Evolutionary conservation across 2,797 vertebrate species (phyloP).

Genomic region (Hozukius guyotensis): DNA sequence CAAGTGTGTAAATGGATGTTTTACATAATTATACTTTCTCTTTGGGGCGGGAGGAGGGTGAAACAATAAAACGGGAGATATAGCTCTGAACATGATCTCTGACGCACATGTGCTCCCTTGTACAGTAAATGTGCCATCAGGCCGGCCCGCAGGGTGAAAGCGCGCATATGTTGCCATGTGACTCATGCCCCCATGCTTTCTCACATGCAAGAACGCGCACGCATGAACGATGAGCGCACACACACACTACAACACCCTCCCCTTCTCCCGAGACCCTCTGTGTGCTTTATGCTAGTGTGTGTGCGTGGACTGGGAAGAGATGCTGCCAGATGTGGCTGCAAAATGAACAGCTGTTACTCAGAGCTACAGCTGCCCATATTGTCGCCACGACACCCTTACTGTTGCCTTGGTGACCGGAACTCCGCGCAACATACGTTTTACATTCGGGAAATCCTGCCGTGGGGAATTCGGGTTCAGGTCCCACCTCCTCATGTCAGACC

Average conservation of each 20-base stretch:
- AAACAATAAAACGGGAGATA: background rate
- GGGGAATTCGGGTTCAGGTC: slow-evolving; percentile 3
- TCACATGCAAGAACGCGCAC: background rate
- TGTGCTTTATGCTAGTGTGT: slow-evolving; percentile 2
- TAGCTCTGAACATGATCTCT: background rate
- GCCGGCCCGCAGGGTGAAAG: background rate
- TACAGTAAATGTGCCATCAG: slow-evolving; percentile 8
- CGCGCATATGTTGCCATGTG: slow-evolving; percentile 7
- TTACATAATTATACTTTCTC: slow-evolving; percentile 60
- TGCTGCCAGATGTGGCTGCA: slow-evolving; percentile 80
- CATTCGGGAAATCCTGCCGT: background rate
- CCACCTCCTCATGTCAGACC: background rate
- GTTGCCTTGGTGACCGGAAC: slow-evolving; percentile 64
- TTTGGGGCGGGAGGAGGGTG: background rate
- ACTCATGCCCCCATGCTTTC: background rate
- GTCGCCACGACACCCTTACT: slow-evolving; percentile 29
- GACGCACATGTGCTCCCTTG: background rate
- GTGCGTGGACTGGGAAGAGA: slow-evolving; percentile 17
- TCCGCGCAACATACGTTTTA: background rate
- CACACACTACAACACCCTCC: background rate
- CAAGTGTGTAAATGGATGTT: slow-evolving; percentile 58
- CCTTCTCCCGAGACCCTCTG: slow-evolving; percentile 38
- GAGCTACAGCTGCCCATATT: slow-evolving; percentile 67
- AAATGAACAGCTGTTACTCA: slow-evolving; percentile 78
- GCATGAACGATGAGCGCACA: background rate